Conservation (phyloP, 2,888 invertebrate species). For the Drosophila ezoana region DNA sequence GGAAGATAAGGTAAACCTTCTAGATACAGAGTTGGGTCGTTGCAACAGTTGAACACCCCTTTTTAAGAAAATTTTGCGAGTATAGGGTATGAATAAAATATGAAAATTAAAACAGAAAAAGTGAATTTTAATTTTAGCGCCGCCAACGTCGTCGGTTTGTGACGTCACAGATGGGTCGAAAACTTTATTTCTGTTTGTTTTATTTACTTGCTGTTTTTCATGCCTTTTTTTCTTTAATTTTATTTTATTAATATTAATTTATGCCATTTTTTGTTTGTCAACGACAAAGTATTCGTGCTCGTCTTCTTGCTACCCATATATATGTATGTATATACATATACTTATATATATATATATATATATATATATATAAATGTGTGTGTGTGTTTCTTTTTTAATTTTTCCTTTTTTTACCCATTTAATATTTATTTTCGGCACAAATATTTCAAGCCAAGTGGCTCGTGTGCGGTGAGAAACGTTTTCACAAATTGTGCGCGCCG, state of each 20-base stretch:
- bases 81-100: slow-evolving; percentile 28
- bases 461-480: slow-evolving; percentile 47
- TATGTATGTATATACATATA: too few relatives aligned
- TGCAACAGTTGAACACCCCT: neutral
- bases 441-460: slow-evolving; percentile 65
- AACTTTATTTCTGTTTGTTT: slow-evolving; percentile 19
- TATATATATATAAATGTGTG: neutral
- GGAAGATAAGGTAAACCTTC: too few relatives aligned
- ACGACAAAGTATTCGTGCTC: slow-evolving; percentile 37
- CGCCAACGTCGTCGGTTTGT: slow-evolving; percentile 30
- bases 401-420: slow-evolving; percentile 40
- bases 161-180: slow-evolving; percentile 54
- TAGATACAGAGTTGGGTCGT: too few relatives aligned
- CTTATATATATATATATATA: too few relatives aligned
- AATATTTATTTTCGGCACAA: slow-evolving; percentile 72
- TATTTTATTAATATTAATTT: slow-evolving; percentile 69
- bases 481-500: slow-evolving; percentile 33
- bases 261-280: slow-evolving; percentile 77
- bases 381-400: slow-evolving; percentile 8
- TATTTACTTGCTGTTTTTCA: too few relatives aligned
- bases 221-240: slow-evolving; percentile 26
- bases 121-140: slow-evolving; percentile 41
- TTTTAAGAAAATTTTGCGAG: neutral
- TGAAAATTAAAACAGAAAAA: slow-evolving; percentile 22
- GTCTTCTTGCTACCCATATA: slow-evolving; percentile 5